These are phyloP conservation scores for Coranthus polyacanthus DNA, from an alignment of 2,797 vertebrate species.

Conservation along the genomic window DNA sequence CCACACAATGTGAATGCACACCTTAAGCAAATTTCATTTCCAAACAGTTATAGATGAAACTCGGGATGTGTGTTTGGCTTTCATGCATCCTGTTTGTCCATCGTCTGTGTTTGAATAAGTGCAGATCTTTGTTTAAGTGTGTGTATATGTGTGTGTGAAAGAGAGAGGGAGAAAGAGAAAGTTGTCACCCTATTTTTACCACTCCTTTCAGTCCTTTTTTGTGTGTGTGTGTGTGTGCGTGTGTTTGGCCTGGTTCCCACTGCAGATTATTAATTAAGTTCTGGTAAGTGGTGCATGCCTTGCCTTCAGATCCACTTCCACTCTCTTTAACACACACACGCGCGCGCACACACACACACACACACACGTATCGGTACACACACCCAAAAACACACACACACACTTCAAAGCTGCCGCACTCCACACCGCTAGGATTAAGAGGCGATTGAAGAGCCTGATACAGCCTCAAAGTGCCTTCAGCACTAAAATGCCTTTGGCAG, in stretches of 20 bases:
- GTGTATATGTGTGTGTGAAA: slow-evolving; percentile 14
- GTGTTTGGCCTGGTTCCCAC: slow-evolving; percentile 73
- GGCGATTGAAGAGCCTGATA: slow-evolving; percentile 84
- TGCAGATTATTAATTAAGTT: slow-evolving; percentile 84
- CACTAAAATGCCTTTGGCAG: slow-evolving; percentile 81
- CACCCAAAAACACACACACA: slow-evolving; percentile 45
- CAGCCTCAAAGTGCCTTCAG: slow-evolving; percentile 83
- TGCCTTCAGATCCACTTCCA: slow-evolving; percentile 80
- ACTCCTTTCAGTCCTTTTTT: slow-evolving; percentile 42
- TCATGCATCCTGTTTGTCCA: slow-evolving; percentile 59
- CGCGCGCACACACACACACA: slow-evolving; percentile 30
- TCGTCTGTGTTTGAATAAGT: slow-evolving; percentile 60
- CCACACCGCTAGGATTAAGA: slow-evolving; percentile 80
- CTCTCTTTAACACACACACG: slow-evolving; percentile 68
- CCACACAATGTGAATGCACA: slow-evolving; percentile 43
- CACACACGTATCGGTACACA: slow-evolving; percentile 21
- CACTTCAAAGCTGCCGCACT: slow-evolving; percentile 82
- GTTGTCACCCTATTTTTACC: slow-evolving; percentile 52
- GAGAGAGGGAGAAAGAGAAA: slow-evolving; percentile 42
- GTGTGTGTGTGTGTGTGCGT: slow-evolving; percentile 33
- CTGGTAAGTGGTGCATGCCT: slow-evolving; percentile 76
- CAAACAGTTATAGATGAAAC: slow-evolving; percentile 51
- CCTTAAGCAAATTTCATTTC: slow-evolving; percentile 62
- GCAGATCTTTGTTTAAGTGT: slow-evolving; percentile 31
- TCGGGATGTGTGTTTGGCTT: slow-evolving; percentile 40